Conservation (phyloP, 1,140 invertebrate species). For the Helicoverpa zea region DNA sequence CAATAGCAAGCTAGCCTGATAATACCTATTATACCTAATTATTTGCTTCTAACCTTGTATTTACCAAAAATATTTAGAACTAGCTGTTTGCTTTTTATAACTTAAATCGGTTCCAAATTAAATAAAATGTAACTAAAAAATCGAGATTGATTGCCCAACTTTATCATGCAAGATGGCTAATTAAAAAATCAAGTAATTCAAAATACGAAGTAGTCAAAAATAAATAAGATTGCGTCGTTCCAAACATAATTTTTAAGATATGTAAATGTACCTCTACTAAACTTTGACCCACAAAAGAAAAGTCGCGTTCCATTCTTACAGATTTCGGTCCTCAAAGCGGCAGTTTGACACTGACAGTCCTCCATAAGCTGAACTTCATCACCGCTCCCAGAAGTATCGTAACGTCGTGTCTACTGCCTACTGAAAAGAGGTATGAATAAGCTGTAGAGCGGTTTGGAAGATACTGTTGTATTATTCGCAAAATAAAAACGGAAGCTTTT, state of each 20-base stretch:
- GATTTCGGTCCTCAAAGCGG: constrained; percentile 24
- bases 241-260: background rate
- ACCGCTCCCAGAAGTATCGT: constrained; percentile 39
- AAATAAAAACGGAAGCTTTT: no score
- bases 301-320: background rate
- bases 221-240: no score
- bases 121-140: no score
- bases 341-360: constrained; percentile 37
- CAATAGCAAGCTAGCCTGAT: background rate
- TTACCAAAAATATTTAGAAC: no score
- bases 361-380: constrained; percentile 38
- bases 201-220: no score
- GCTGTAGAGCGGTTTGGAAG: background rate
- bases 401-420: constrained; percentile 32
- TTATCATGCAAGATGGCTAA: no score
- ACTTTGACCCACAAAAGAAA: constrained; percentile 9
- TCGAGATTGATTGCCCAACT: no score
- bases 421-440: background rate
- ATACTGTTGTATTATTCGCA: background rate
- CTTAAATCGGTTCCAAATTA: no score
- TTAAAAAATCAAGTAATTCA: no score
- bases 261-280: background rate
- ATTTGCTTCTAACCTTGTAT: no score
- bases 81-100: no score
- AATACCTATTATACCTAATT: no score